These are phyloP conservation scores for Cyclophora albipunctata DNA, from an alignment of 2,888 invertebrate genomes.

Conservation along the genomic window DNA sequence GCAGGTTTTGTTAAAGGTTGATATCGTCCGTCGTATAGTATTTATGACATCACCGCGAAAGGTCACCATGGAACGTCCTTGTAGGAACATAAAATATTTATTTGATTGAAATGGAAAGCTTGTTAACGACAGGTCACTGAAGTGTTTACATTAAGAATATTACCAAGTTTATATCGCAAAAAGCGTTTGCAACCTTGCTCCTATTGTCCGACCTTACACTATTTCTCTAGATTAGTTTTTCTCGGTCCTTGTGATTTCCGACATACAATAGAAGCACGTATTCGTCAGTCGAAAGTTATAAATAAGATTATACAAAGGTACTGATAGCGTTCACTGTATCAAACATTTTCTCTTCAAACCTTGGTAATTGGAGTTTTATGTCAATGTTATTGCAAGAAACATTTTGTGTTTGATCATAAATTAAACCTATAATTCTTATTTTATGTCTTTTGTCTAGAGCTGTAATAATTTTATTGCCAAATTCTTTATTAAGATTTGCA, in stretches of 20 bases:
- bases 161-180: constrained; percentile 5
- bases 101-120: constrained; percentile 16
- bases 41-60: constrained; percentile 14
- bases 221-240: constrained; percentile 21
- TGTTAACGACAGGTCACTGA: constrained; percentile 6
- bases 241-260: constrained; percentile 8
- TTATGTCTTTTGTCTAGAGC: constrained; percentile 10
- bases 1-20: too few relatives aligned
- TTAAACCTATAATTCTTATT: constrained; percentile 13
- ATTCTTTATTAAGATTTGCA: background rate
- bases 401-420: constrained; percentile 13
- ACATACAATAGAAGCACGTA: constrained; percentile 5
- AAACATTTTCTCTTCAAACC: constrained; percentile 22
- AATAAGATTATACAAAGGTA: constrained; percentile 24
- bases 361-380: constrained; percentile 22
- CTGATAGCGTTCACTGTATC: constrained; percentile 20
- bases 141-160: constrained; percentile 1
- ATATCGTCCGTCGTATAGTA: background rate
- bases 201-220: constrained; percentile 27
- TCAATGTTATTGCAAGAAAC: constrained; percentile 23
- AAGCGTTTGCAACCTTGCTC: constrained; percentile 32
- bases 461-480: constrained; percentile 7
- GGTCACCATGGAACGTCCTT: constrained; percentile 18
- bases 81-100: constrained; percentile 12
- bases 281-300: constrained; percentile 20